Evolutionary conservation across 2,888 invertebrate species (phyloP).

Genomic region (Drosophila mettleri): DNA sequence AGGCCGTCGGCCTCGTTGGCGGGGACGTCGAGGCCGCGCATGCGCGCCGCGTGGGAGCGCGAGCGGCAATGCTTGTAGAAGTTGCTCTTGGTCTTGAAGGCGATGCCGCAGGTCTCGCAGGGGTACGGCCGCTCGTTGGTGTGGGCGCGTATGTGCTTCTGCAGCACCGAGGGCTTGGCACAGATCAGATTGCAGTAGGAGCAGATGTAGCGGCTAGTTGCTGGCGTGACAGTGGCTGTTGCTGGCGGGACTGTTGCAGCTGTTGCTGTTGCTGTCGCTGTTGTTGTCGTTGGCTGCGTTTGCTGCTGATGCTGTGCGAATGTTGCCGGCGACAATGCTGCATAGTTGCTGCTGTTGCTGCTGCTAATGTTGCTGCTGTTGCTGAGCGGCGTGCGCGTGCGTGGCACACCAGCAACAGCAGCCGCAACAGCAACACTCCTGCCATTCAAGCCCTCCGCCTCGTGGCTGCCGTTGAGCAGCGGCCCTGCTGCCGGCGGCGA

Average conservation of each 20-base stretch:
- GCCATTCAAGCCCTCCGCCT: conserved; percentile 26
- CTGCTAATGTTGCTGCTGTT: conserved; percentile 58
- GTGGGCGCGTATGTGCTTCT: conserved; percentile 97
- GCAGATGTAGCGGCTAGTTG: conserved; percentile 89
- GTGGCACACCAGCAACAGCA: conserved; percentile 46
- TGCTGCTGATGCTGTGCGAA: too few species aligned
- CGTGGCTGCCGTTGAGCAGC: conserved; percentile 39
- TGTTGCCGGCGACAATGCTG: too few species aligned
- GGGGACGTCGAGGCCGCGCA: conserved; percentile 87
- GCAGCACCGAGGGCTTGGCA: conserved; percentile 96
- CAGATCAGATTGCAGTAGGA: conserved; percentile 95
- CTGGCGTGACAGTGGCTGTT: conserved; percentile 37
- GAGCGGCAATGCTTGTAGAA: conserved; percentile 95
- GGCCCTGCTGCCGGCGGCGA: conserved; percentile 68
- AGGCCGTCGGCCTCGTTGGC: conserved; percentile 87
- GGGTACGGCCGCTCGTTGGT: conserved; percentile 97
- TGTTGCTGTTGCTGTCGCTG: conserved; percentile 50
- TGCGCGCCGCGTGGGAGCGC: conserved; percentile 89
- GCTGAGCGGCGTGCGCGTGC: conserved; percentile 65
- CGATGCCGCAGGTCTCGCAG: conserved; percentile 94
- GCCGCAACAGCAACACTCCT: conserved; percentile 32
- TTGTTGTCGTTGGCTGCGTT: conserved; percentile 38
- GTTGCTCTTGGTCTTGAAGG: conserved; percentile 97
- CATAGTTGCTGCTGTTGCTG: conserved; percentile 59
- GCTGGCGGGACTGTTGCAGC: conserved; percentile 48